Percentiles rank a stretch among this genome's conserved stretches.
phyloP scores from a whole-genome alignment of 2,113 vertebrate genomes.

The Leptocoma aspasia region DNA sequence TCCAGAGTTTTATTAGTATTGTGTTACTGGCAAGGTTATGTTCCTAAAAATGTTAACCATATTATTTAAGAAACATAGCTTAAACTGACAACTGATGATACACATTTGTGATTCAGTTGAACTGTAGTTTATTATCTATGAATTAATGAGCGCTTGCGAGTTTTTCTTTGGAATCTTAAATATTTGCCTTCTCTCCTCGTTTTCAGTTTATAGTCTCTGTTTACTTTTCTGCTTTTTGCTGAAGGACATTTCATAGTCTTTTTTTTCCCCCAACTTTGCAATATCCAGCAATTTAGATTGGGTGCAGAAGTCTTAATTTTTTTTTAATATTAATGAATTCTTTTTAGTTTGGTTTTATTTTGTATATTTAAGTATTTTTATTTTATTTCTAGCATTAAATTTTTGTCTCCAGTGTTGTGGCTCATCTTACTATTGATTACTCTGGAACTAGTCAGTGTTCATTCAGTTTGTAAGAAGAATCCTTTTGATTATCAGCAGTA shows the following conservation, averaged over 20 bases:
- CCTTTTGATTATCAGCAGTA: slow-evolving; percentile 62
- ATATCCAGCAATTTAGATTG: neutral
- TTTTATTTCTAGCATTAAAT: slow-evolving; percentile 53
- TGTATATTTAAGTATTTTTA: neutral
- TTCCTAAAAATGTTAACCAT: neutral
- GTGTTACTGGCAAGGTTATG: neutral
- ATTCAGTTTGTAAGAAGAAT: slow-evolving; percentile 35
- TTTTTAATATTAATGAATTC: neutral
- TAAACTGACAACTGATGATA: neutral
- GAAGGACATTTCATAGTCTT: neutral
- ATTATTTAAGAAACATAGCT: neutral
- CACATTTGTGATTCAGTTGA: neutral
- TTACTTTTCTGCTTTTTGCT: neutral
- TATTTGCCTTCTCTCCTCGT: neutral
- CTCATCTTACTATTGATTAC: slow-evolving; percentile 64
- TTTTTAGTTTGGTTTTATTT: neutral
- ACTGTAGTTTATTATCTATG: neutral
- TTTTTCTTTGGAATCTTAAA: neutral
- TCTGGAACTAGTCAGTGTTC: slow-evolving; percentile 61
- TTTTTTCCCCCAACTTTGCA: accelerated
- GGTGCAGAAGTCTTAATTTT: neutral
- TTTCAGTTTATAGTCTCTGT: neutral
- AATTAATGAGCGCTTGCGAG: neutral
- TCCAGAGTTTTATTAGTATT: neutral
- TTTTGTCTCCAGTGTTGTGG: slow-evolving; percentile 56